A percentile compares a stretch with the other conserved stretches of the same genome.
phyloP scores from a whole-genome alignment of 2,888 invertebrate genomes.

The Crematogaster levior region DNA sequence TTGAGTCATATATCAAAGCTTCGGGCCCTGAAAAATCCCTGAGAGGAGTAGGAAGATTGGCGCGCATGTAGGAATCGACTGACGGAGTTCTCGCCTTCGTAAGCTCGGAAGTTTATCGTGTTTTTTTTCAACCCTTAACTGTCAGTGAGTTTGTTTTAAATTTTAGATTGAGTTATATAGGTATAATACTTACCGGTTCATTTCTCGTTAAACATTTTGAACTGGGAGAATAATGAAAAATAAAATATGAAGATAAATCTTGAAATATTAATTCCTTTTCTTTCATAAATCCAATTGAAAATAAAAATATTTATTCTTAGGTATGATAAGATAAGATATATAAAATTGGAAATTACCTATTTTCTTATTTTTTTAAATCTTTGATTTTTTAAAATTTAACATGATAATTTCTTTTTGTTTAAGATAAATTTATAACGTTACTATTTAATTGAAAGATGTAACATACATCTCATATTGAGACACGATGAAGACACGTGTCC shows the following conservation, averaged over 20 bases:
- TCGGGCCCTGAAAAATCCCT: constrained; percentile 61
- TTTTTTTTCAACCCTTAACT: background rate
- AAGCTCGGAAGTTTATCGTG: background rate
- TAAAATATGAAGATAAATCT: background rate
- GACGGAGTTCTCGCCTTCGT: constrained; percentile 47
- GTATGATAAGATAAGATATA: no score
- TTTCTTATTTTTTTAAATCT: background rate
- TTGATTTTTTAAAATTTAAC: background rate
- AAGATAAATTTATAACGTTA: background rate
- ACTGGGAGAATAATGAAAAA: background rate
- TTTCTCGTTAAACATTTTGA: background rate
- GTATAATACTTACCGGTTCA: background rate
- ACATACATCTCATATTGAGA: background rate
- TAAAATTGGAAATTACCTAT: background rate
- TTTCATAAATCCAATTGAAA: background rate
- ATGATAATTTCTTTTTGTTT: background rate
- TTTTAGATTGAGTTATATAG: background rate
- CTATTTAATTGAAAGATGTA: background rate
- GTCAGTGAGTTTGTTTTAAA: background rate
- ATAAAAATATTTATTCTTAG: background rate
- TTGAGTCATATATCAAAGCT: constrained; percentile 84
- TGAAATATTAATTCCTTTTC: background rate
- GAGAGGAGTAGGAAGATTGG: constrained; percentile 40
- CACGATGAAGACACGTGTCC: background rate
- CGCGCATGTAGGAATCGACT: constrained; percentile 24